These are phyloP conservation scores for Phylloscopus whistleri DNA, from an alignment of 2,113 vertebrate genomes.

Conservation along the genomic window DNA sequence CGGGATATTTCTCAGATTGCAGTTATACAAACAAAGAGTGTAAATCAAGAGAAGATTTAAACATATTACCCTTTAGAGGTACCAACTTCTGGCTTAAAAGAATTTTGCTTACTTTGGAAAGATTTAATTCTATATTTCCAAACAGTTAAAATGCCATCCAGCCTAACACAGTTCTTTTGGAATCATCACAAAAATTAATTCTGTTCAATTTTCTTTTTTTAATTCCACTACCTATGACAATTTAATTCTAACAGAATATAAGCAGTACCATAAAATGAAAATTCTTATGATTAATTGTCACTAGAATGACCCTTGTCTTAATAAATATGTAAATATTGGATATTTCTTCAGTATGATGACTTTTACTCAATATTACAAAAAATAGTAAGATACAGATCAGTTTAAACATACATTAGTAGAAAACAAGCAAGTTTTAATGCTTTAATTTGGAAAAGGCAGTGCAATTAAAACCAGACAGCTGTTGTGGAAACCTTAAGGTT, in stretches of 20 bases:
- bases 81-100: not conserved
- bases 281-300: not conserved
- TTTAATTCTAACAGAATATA: not conserved
- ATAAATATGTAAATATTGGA: conserved; percentile 3
- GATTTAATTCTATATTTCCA: not conserved
- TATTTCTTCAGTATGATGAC: not conserved
- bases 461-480: conserved; percentile 29
- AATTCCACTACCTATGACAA: not conserved
- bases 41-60: not conserved
- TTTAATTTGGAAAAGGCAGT: conserved; percentile 6
- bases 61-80: not conserved
- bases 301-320: not conserved
- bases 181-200: not conserved
- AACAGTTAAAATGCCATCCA: not conserved
- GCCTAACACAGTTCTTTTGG: not conserved
- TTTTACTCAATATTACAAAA: not conserved
- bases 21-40: not conserved
- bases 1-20: not conserved
- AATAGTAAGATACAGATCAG: not conserved
- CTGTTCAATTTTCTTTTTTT: not conserved
- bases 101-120: not conserved
- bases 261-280: not conserved
- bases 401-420: not conserved
- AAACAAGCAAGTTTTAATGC: not conserved
- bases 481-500: not conserved